phyloP scores from a whole-genome alignment of 2,113 vertebrate species.

The Channa argus region DNA sequence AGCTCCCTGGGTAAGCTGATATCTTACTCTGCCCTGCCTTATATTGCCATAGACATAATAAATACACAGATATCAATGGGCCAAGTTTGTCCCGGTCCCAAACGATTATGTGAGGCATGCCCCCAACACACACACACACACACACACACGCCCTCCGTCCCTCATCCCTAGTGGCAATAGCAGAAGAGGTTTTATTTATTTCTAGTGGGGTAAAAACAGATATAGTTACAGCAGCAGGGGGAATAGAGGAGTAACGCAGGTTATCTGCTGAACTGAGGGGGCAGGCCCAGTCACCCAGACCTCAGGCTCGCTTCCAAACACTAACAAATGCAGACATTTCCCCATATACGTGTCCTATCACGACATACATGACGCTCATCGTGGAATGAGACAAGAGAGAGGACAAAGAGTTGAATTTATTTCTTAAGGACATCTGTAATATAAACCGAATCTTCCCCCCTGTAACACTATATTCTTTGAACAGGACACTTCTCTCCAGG shows the following conservation, averaged over 20 bases:
- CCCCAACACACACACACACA: slow-evolving; percentile 10
- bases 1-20: slow-evolving; percentile 85
- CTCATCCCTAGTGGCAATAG: slow-evolving; percentile 60
- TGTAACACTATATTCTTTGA: slow-evolving; percentile 54
- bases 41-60: slow-evolving; percentile 86
- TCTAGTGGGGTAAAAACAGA: slow-evolving; percentile 71
- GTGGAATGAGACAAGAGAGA: not conserved
- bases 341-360: not conserved
- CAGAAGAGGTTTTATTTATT: slow-evolving; percentile 76
- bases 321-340: not conserved
- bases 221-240: slow-evolving; percentile 74
- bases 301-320: slow-evolving; percentile 24
- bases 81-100: slow-evolving; percentile 84
- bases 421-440: slow-evolving; percentile 61
- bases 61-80: slow-evolving; percentile 87
- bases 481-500: slow-evolving; percentile 49
- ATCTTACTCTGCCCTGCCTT: slow-evolving; percentile 83
- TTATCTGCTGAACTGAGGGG: slow-evolving; percentile 68
- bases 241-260: slow-evolving; percentile 54
- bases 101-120: slow-evolving; percentile 79
- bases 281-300: slow-evolving; percentile 50
- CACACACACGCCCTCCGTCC: too few relatives aligned
- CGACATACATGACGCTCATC: not conserved
- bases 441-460: slow-evolving; percentile 48
- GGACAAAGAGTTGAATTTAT: slow-evolving; percentile 43